Evolutionary conservation across 2,797 vertebrate species (phyloP).

Genomic region (Podarcis siculus): DNA sequence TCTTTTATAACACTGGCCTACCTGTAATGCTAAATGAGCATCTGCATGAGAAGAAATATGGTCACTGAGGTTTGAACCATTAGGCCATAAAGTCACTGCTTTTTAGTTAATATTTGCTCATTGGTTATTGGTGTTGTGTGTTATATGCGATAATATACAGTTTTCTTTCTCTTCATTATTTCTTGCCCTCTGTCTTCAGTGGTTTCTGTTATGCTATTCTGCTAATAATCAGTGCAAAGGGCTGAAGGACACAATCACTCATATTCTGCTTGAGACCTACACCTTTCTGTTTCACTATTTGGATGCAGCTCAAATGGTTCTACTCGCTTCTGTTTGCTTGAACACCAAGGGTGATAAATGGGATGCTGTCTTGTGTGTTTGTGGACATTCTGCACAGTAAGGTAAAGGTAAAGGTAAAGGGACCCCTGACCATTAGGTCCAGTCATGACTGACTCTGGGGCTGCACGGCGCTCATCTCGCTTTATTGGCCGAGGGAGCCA

Average conservation of each 20-base stretch:
- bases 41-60: slow-evolving; percentile 49
- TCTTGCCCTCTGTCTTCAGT: neutral
- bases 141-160: neutral
- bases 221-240: no score
- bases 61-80: neutral
- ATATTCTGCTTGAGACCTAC: neutral
- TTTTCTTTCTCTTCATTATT: neutral
- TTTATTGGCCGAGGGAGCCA: no score
- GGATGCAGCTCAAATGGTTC: neutral
- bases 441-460: no score
- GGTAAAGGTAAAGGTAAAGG: no score
- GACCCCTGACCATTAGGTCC: no score
- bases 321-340: neutral
- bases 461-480: no score
- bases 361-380: neutral
- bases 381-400: neutral
- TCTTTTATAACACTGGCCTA: slow-evolving; percentile 55
- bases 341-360: neutral
- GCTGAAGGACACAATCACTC: no score
- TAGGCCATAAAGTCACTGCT: neutral
- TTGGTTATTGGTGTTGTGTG: neutral
- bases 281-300: neutral
- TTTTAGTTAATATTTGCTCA: neutral
- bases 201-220: neutral
- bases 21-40: slow-evolving; percentile 63